Percentiles rank a stretch among this genome's conserved stretches.
phyloP scores from a whole-genome alignment of 2,888 invertebrate genomes.

The Epistrophella euchroma region DNA sequence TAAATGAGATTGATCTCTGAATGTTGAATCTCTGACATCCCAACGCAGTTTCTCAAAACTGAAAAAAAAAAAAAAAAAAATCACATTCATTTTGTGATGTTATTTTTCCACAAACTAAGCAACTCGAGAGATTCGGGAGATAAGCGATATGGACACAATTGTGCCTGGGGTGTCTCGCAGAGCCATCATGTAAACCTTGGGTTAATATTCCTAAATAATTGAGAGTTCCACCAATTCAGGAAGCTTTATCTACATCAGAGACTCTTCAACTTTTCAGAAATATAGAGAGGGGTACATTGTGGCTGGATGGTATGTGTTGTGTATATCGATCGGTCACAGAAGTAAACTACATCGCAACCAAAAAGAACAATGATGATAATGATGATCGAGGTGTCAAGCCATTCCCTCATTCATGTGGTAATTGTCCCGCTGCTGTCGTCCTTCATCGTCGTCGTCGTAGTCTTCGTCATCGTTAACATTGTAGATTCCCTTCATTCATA shows the following conservation, averaged over 20 bases:
- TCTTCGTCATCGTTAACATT: conserved; percentile 3
- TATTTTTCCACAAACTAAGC: conserved; percentile 34
- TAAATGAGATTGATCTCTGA: conserved; percentile 75
- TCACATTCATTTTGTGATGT: conserved; percentile 50
- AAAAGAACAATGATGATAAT: conserved; percentile 28
- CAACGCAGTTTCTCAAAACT: conserved; percentile 48
- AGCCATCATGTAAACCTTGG: conserved; percentile 38
- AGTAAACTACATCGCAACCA: conserved; percentile 15
- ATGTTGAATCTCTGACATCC: conserved; percentile 69
- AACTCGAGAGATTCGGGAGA: conserved; percentile 36
- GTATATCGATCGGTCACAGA: conserved; percentile 67
- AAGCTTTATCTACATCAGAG: conserved; percentile 70
- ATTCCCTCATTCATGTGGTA: conserved; percentile 71
- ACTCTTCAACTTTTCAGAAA: conserved; percentile 9
- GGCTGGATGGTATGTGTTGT: not conserved
- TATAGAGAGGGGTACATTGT: conserved; percentile 26
- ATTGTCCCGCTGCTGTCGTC: conserved; percentile 51
- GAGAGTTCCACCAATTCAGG: conserved; percentile 71
- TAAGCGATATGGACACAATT: conserved; percentile 53
- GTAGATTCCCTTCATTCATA: conserved; percentile 12
- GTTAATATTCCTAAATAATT: conserved; percentile 74
- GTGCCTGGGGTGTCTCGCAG: conserved; percentile 16
- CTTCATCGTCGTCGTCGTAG: conserved; percentile 1
- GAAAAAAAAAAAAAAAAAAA: conserved; percentile 57
- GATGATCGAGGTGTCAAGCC: conserved; percentile 72